phyloP scores from a whole-genome alignment of 1,140 invertebrate genomes.

The Aphaenogaster floridana region DNA sequence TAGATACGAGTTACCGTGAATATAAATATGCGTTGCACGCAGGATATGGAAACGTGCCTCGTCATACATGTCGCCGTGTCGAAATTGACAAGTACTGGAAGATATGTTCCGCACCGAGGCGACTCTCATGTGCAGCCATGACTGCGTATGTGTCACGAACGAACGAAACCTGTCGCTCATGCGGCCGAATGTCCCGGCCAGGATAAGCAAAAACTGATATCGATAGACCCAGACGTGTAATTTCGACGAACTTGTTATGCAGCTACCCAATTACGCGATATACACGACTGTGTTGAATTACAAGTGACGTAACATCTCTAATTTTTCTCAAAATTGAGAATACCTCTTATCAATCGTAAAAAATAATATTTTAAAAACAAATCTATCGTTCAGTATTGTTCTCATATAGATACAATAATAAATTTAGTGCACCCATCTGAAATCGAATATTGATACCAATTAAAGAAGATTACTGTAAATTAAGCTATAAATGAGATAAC shows the following conservation, averaged over 20 bases:
- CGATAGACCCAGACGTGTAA: constrained; percentile 39
- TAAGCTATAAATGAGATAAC: not conserved
- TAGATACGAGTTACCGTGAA: constrained; percentile 39
- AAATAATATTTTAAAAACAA: not conserved
- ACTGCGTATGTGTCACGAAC: constrained; percentile 47
- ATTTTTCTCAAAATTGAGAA: not conserved
- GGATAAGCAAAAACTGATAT: constrained; percentile 20
- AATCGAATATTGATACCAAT: not conserved
- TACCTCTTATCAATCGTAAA: not conserved
- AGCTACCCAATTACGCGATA: not conserved
- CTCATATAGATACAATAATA: not conserved
- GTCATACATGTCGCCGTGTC: constrained; percentile 52
- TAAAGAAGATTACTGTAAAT: not conserved
- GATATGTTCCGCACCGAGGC: constrained; percentile 40
- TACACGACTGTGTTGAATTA: not conserved
- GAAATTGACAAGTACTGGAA: constrained; percentile 60
- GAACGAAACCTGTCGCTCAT: not conserved
- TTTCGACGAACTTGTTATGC: constrained; percentile 31
- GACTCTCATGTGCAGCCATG: constrained; percentile 22
- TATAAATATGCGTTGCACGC: constrained; percentile 52
- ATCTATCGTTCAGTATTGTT: not conserved
- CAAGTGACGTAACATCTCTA: not conserved
- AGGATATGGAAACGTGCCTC: constrained; percentile 50
- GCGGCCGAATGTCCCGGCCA: not conserved
- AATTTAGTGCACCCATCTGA: no score